Percentiles rank a stretch among this genome's conserved stretches.
These are phyloP conservation scores for Typhlomys cinereus DNA, from an alignment of 2,113 vertebrate genomes.

Conservation along the genomic window DNA sequence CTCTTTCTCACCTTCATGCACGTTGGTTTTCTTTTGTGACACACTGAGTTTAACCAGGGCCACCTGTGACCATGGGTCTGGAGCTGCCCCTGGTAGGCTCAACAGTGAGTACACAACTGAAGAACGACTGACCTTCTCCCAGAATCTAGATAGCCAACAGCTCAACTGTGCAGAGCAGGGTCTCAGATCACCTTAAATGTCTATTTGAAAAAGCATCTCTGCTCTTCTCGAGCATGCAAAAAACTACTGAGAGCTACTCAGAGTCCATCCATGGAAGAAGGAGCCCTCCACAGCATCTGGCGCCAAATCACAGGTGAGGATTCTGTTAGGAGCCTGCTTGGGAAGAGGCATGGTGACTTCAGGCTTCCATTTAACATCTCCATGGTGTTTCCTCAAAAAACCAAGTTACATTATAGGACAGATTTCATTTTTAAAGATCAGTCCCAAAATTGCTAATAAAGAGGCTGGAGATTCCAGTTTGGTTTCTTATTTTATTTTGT, in stretches of 20 bases:
- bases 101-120: too few relatives aligned
- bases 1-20: background rate
- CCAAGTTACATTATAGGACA: slow-evolving; percentile 73
- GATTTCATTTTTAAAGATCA: slow-evolving; percentile 60
- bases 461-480: background rate
- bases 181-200: background rate
- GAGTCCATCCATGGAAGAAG: background rate
- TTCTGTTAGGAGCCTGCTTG: background rate
- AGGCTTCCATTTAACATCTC: background rate
- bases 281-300: background rate
- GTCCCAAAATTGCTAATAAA: slow-evolving; percentile 61
- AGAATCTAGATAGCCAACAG: too few relatives aligned
- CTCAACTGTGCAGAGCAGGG: too few relatives aligned
- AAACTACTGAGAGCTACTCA: background rate
- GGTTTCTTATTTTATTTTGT: background rate
- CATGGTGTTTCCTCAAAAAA: slow-evolving; percentile 51
- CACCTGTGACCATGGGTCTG: too few relatives aligned
- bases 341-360: too few relatives aligned
- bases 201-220: background rate
- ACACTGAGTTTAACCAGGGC: too few relatives aligned
- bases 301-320: background rate
- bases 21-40: too few relatives aligned
- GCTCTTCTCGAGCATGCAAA: background rate
- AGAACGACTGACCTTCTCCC: too few relatives aligned
- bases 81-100: too few relatives aligned